phyloP scores from a whole-genome alignment of 2,797 vertebrate species.

The Todus mexicanus region DNA sequence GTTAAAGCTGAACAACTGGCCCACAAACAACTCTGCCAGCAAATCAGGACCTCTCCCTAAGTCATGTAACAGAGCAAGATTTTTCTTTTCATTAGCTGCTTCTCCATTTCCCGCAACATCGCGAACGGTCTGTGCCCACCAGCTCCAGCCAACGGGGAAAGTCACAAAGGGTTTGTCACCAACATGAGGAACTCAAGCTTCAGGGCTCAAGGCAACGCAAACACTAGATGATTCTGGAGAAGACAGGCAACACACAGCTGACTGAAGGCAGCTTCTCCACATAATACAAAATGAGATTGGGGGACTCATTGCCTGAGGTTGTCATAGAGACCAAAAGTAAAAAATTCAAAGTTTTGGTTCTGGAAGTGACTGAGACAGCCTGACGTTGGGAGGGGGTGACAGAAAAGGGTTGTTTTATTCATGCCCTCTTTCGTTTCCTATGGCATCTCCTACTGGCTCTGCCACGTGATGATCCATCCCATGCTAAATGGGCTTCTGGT shows the following conservation, averaged over 20 bases:
- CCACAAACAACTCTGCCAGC: background rate
- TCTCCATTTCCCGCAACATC: background rate
- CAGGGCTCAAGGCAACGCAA: rapidly evolving
- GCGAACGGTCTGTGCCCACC: rapidly evolving
- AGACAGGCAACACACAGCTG: background rate
- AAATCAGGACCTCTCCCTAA: background rate
- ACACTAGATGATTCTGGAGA: background rate
- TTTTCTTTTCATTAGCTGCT: background rate
- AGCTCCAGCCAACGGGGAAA: background rate
- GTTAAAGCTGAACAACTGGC: background rate
- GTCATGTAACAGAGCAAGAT: background rate
- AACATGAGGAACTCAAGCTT: background rate
- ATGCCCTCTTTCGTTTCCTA: background rate
- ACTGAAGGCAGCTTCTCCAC: background rate
- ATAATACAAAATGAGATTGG: background rate
- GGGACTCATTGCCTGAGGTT: background rate
- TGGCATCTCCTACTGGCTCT: background rate
- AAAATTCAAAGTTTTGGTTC: background rate
- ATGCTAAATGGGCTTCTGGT: background rate
- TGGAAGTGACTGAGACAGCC: background rate
- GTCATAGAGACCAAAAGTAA: background rate
- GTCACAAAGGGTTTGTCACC: background rate
- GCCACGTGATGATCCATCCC: background rate
- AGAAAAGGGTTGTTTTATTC: background rate
- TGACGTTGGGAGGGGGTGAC: background rate